Evolutionary conservation across 1,140 invertebrate genomes (phyloP), one percentile per base, ranked within the genome.

Genomic region (Drosophila hydei): DNA sequence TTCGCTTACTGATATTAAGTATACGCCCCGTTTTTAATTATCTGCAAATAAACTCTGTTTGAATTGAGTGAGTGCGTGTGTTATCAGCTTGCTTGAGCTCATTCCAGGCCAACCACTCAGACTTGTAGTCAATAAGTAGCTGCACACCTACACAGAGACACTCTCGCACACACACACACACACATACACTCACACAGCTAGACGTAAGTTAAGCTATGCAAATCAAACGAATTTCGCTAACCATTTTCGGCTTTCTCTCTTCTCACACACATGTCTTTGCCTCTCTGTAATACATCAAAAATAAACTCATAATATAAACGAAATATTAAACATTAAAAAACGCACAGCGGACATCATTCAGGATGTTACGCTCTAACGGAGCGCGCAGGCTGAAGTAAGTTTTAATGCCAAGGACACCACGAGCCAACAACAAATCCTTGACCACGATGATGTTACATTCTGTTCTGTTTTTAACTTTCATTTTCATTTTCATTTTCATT

Each of bases 361-460:
- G 90, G 90, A 91, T 89, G 90, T 91, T 89, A 91, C 90, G 90
- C 90, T 91, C 90, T 91, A 91, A 91, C 90, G 79, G 87, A 89
- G 85, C 76, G 90, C 90, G 77, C 73, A 88, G 83, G 81, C 77
- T 84, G 84, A 91, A 89, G 90, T 91, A 91, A 91, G 90, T 91
- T 33, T 11, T 87, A 52, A 74, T 60, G 65, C 64, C 76, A 63
- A 75, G 65, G 74, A 83, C 43, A 58, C 18, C 14, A 6, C 48
- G 40, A 33, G 30, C 30, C 9, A 3, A 0, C 30, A 33, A n/a
- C 52, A 14, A 55, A 43, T 64, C 30, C 50, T 50, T 54, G 43
- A 14, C 23, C 43, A 36, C 36, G 70, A 75, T 75, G 75, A 69
- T 69, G 47, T 30, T 43, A 43, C 77, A 45, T 8, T 23, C 7